Percentiles rank a stretch among this genome's conserved stretches.
phyloP scores from a whole-genome alignment of 2,113 vertebrate genomes.

The Hippocampus barbouri region DNA sequence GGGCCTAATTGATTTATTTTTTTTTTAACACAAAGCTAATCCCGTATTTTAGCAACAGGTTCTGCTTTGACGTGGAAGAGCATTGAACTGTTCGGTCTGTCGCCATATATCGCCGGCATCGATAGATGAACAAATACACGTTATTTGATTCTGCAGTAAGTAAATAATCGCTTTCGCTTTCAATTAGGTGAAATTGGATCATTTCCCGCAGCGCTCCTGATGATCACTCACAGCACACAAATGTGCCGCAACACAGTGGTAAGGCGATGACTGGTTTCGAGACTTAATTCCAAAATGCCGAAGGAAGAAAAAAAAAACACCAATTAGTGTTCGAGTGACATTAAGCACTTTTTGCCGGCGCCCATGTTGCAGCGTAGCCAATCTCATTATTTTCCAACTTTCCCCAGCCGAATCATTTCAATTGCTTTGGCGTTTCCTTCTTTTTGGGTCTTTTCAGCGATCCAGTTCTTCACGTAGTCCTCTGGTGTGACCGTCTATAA shows the following conservation, averaged over 20 bases:
- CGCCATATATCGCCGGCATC: too few relatives aligned
- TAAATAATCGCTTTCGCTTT: neutral
- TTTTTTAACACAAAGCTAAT: neutral
- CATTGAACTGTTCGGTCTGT: too few relatives aligned
- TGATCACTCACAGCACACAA: neutral
- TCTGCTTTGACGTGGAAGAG: too few relatives aligned
- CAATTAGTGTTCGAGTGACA: neutral
- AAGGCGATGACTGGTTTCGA: neutral
- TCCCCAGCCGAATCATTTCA: neutral
- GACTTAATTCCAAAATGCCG: neutral
- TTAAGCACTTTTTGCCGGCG: neutral
- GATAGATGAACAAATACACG: too few relatives aligned
- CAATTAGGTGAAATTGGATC: neutral
- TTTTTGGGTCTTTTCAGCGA: neutral
- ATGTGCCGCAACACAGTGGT: neutral
- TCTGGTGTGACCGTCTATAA: too few relatives aligned
- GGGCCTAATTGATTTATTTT: neutral
- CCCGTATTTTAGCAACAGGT: too few relatives aligned
- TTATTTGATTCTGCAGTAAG: neutral
- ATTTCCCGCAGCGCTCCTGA: neutral
- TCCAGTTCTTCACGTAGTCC: too few relatives aligned
- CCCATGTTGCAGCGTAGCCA: neutral
- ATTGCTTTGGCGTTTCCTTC: neutral
- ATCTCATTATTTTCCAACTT: neutral
- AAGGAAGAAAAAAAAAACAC: neutral